Percentiles rank a stretch among this genome's conserved stretches.
Conservation (phyloP, 2,113 vertebrate genomes). For the Chlamydotis undulata region DNA sequence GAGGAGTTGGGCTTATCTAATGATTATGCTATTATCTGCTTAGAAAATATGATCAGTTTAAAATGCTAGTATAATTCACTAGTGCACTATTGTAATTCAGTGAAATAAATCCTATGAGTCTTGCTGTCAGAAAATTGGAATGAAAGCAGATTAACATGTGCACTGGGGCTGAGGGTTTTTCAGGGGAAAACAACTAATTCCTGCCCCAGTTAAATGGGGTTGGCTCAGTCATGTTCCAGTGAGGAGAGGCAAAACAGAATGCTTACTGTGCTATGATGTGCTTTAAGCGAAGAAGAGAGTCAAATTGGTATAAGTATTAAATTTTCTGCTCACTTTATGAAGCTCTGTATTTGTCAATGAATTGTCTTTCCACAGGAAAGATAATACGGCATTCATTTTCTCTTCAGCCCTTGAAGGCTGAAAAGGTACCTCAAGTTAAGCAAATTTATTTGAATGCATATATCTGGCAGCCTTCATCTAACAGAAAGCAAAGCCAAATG, state of each 20-base stretch:
- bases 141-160: conserved; percentile 29
- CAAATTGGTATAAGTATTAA: neutral
- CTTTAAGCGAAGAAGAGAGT: neutral
- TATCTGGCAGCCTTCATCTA: neutral
- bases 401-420: neutral
- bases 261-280: neutral
- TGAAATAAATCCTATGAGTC: conserved; percentile 45
- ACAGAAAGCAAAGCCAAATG: neutral
- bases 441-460: neutral
- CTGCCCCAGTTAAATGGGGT: neutral
- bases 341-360: neutral
- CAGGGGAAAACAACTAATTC: neutral
- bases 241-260: neutral
- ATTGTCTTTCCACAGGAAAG: neutral
- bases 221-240: neutral
- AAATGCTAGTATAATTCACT: conserved; percentile 4
- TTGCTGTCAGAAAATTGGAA: conserved; percentile 28
- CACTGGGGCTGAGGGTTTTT: neutral
- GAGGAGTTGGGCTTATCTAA: neutral
- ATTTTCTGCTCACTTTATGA: neutral
- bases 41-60: conserved; percentile 27
- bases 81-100: conserved; percentile 23
- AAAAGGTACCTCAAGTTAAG: neutral
- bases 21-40: conserved; percentile 10
- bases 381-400: neutral